These are phyloP conservation scores for Smithornis capensis DNA, from an alignment of 2,113 vertebrate genomes.

Conservation along the genomic window DNA sequence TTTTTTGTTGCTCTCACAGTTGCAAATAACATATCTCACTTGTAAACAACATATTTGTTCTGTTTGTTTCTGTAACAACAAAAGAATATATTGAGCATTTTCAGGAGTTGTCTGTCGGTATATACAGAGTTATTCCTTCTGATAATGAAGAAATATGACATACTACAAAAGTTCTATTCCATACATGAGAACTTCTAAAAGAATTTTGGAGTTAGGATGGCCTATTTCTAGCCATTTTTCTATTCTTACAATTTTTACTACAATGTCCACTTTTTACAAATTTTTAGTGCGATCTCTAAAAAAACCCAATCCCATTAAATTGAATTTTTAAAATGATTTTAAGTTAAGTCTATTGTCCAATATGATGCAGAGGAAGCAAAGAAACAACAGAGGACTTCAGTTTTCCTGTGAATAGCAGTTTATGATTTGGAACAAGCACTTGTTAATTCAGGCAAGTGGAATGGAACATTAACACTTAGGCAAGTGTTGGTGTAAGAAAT, in stretches of 20 bases:
- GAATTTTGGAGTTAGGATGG: background rate
- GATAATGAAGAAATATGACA: background rate
- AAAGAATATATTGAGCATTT: background rate
- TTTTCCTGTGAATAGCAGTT: background rate
- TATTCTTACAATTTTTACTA: background rate
- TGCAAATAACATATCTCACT: background rate
- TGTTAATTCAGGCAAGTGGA: background rate
- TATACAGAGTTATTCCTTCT: background rate
- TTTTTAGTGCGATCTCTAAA: background rate
- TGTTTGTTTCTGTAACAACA: background rate
- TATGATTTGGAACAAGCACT: background rate
- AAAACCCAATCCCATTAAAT: rapidly evolving
- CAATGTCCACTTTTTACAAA: rapidly evolving
- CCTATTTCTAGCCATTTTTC: background rate
- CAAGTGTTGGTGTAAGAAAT: background rate
- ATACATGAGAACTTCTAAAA: background rate
- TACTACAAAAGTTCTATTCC: background rate
- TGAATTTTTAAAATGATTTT: background rate
- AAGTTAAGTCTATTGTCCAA: background rate
- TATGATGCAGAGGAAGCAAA: background rate
- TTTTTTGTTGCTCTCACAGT: background rate
- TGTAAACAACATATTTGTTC: background rate
- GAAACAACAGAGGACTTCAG: background rate
- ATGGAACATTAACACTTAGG: background rate
- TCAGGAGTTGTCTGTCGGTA: background rate